Evolutionary conservation across 2,113 vertebrate species (phyloP).

Genomic region (Cichladusa arquata): DNA sequence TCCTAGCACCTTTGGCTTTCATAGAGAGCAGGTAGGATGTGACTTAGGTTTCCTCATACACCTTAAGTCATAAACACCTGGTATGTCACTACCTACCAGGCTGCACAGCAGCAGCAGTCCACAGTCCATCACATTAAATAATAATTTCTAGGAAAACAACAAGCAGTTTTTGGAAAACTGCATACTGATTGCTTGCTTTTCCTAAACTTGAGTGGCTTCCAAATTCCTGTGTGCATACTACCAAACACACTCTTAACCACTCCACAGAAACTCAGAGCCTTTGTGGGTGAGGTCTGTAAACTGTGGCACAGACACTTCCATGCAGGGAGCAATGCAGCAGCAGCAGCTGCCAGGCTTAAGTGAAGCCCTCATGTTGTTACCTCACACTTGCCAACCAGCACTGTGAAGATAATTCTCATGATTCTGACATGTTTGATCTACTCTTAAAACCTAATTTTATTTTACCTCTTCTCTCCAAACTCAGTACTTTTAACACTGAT

Average conservation of each 20-base stretch:
- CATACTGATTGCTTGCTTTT: not conserved
- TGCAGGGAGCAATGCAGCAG: rapidly evolving
- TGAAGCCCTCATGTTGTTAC: not conserved
- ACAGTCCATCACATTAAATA: not conserved
- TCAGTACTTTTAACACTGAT: not conserved
- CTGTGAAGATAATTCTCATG: not conserved
- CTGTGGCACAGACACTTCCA: rapidly evolving
- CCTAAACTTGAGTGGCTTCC: not conserved
- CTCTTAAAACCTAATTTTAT: not conserved
- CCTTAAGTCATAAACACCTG: not conserved
- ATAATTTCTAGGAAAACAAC: not conserved
- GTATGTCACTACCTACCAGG: not conserved
- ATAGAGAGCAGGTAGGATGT: not conserved
- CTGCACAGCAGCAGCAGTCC: not conserved
- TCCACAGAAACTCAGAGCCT: not conserved
- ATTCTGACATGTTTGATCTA: not conserved
- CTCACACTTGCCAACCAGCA: not conserved
- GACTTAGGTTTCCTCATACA: not conserved
- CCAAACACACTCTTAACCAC: not conserved
- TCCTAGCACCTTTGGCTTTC: not conserved
- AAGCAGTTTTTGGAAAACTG: not conserved
- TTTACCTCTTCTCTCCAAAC: not conserved
- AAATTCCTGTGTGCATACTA: not conserved
- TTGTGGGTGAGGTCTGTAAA: not conserved
- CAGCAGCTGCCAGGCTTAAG: not conserved